phyloP scores from a whole-genome alignment of 2,797 vertebrate genomes.

The Denticeps clupeoides region DNA sequence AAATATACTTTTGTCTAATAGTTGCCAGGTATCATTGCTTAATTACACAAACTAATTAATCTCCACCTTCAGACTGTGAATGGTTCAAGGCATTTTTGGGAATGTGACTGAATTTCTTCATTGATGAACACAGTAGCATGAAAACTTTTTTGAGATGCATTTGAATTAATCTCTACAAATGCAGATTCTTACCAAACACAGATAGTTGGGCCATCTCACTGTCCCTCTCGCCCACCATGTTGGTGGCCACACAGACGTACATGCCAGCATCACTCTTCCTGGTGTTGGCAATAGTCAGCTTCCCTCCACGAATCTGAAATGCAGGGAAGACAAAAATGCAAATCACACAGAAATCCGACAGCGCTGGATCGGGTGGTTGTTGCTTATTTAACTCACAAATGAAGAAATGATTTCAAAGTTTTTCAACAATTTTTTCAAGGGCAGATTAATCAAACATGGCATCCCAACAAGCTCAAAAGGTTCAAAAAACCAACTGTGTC shows the following conservation, averaged over 20 bases:
- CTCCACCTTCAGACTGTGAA: no score
- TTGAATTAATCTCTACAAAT: no score
- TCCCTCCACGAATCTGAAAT: slow-evolving; percentile 81
- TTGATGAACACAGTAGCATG: no score
- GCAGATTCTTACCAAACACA: slow-evolving; percentile 75
- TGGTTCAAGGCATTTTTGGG: no score
- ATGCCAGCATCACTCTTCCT: slow-evolving; percentile 82
- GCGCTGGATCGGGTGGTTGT: no score
- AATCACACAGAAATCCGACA: slow-evolving; percentile 1
- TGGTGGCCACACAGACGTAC: slow-evolving; percentile 86
- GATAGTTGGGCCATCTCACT: slow-evolving; percentile 92
- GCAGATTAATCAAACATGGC: not conserved
- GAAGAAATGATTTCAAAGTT: slow-evolving; percentile 3
- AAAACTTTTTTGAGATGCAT: no score
- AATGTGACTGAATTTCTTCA: no score
- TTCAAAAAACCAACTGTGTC: no score
- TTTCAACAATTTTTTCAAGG: not conserved
- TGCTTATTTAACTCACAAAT: slow-evolving; percentile 1
- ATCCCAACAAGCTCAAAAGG: no score
- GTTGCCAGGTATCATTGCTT: no score
- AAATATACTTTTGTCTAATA: no score
- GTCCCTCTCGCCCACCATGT: slow-evolving; percentile 93
- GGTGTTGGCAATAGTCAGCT: slow-evolving; percentile 84
- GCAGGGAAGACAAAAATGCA: not conserved
- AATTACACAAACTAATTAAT: no score